These are phyloP conservation scores for Drosophila athabasca DNA, from an alignment of 1,140 invertebrate species.

Conservation along the genomic window DNA sequence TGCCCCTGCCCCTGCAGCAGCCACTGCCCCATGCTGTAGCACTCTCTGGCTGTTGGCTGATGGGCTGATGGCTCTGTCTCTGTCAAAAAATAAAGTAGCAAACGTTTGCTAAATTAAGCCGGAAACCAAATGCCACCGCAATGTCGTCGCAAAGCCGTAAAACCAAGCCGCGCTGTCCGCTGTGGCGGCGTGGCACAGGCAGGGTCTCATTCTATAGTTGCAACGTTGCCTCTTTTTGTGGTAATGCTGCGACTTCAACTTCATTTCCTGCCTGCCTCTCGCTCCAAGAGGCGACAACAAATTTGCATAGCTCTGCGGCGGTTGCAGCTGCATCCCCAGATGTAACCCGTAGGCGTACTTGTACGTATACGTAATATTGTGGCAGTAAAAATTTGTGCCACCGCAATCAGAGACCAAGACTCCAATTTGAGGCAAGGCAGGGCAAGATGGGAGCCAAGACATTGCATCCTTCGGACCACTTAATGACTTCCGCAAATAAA, in stretches of 20 bases:
- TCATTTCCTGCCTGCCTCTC: slow-evolving; percentile 55
- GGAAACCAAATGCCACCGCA: slow-evolving; percentile 66
- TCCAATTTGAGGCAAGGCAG: slow-evolving; percentile 20
- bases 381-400: slow-evolving; percentile 30
- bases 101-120: slow-evolving; percentile 79
- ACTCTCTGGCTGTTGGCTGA: too few species aligned
- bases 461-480: slow-evolving; percentile 60
- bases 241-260: slow-evolving; percentile 71
- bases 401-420: slow-evolving; percentile 44
- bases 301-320: slow-evolving; percentile 61
- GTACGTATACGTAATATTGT: slow-evolving; percentile 73
- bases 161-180: slow-evolving; percentile 14
- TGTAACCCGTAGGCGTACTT: slow-evolving; percentile 46
- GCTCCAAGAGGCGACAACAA: slow-evolving; percentile 33
- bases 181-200: slow-evolving; percentile 51
- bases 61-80: too few species aligned
- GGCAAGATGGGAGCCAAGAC: slow-evolving; percentile 25
- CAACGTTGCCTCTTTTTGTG: slow-evolving; percentile 65
- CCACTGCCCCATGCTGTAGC: too few species aligned
- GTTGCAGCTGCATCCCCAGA: slow-evolving; percentile 25
- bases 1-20: not conserved
- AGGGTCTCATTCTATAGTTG: slow-evolving; percentile 33
- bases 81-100: slow-evolving; percentile 70
- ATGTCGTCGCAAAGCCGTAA: slow-evolving; percentile 40
- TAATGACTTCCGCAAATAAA: slow-evolving; percentile 81